Base-by-base conservation (phyloP, 2,888 invertebrate genomes). In the Ornithoptera priamus region DNA sequence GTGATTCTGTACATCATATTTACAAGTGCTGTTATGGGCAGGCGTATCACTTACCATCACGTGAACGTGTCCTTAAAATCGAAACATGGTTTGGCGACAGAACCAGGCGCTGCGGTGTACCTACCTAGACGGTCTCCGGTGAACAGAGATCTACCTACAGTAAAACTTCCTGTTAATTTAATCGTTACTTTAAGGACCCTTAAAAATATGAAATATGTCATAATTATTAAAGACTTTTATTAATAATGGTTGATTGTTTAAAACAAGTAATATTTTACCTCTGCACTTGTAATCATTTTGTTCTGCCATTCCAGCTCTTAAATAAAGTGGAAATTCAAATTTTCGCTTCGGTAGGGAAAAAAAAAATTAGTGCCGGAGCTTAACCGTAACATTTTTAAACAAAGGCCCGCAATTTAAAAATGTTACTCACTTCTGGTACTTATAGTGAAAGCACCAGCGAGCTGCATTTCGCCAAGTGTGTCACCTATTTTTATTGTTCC, bases 401-500 rank as follows among this genome's bases (percentile, higher is more conserved):
- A 70, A 70, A 67, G 70, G 62, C 22, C 24, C 66, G 66, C 70
- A 63, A 70, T 70, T 67, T 62, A 67, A 67, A 70, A 70, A 59
- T 53, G 70, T 63, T 59, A 70, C 66, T 70, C 66, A 53, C 53
- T 70, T 60, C 63, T 61, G 68, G 58, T 50, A 30, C 63, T 50
- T 58, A 59, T 68, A 46, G 30, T 50, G 39, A 63, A 68, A 68
- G 59, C 63, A 58, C 36, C 50, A 63, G 70, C 66, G 62, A 58
- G 63, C 66, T 63, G 66, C 63, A 66, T 70, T 70, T 70, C 70
- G 66, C 70, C 70, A 70, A 70, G 70, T 70, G 70, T 70, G 70
- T 70, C 70, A 70, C 70, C 70, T 67, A 70, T 70, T 70, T 70
- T 62, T 59, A 70, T 70, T 70, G 70, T 70, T 67, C 59, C 70